Evolutionary conservation across 2,113 vertebrate genomes (phyloP).

Genomic region (Malurus elegans): DNA sequence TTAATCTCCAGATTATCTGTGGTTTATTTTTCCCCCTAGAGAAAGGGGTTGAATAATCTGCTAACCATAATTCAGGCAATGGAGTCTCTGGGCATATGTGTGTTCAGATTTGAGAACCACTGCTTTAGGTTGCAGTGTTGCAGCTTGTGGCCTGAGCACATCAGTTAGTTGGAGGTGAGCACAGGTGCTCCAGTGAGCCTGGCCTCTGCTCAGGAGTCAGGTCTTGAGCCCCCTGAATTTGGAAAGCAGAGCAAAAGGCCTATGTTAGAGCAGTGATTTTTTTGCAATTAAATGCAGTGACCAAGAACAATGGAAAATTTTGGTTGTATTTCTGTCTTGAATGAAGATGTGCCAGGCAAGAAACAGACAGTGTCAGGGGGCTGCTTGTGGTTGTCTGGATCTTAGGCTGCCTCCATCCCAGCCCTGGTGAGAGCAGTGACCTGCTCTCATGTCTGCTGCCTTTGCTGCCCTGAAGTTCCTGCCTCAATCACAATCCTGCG

Average conservation of each 20-base stretch:
- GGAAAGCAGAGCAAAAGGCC: neutral
- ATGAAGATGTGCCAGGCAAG: neutral
- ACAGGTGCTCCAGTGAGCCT: neutral
- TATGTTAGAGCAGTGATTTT: neutral
- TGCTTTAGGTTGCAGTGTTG: neutral
- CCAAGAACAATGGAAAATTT: neutral
- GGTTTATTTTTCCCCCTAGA: neutral
- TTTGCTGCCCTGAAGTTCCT: neutral
- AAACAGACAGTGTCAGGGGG: neutral
- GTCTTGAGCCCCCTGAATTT: neutral
- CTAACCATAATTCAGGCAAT: neutral
- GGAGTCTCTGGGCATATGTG: neutral
- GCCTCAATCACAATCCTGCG: neutral
- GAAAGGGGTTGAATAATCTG: slow-evolving; percentile 11
- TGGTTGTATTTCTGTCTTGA: neutral
- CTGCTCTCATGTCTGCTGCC: neutral
- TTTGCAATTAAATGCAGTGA: neutral
- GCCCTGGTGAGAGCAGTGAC: neutral
- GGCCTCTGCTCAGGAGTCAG: neutral
- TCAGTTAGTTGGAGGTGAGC: neutral
- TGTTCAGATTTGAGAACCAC: neutral
- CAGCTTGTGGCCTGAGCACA: neutral
- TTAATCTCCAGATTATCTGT: slow-evolving; percentile 54
- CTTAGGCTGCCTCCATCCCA: neutral
- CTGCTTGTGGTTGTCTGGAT: neutral